These are phyloP conservation scores for Eremophila alpestris DNA, from an alignment of 2,797 vertebrate species.

Conservation along the genomic window DNA sequence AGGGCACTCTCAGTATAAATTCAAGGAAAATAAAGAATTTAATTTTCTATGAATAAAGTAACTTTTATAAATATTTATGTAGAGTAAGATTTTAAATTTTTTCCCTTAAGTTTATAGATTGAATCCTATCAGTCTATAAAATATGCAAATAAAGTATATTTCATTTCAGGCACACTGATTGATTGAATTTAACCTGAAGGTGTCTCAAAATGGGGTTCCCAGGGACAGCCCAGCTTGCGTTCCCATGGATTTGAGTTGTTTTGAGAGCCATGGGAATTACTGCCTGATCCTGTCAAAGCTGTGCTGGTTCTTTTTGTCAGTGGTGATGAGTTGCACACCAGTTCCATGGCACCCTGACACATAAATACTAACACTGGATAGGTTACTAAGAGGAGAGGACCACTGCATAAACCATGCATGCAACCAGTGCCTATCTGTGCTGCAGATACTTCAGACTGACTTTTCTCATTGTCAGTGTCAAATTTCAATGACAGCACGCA, in stretches of 20 bases:
- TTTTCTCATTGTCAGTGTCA: background rate
- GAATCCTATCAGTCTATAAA: background rate
- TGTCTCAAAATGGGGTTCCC: background rate
- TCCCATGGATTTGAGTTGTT: background rate
- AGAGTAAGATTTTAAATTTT: background rate
- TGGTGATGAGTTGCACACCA: background rate
- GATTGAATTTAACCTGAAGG: background rate
- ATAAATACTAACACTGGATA: background rate
- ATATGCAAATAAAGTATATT: background rate
- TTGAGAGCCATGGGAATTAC: background rate
- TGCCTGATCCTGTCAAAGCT: background rate
- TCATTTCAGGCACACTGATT: background rate
- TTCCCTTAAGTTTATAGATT: background rate
- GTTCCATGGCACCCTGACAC: background rate
- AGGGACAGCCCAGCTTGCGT: background rate
- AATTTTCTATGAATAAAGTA: conserved; percentile 30
- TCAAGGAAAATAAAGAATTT: background rate
- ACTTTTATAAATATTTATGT: conserved; percentile 44
- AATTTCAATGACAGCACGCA: background rate
- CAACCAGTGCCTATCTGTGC: background rate
- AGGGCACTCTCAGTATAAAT: background rate
- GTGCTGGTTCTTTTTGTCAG: background rate
- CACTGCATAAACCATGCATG: background rate
- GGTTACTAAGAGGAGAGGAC: background rate
- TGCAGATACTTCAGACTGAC: background rate